Conservation (phyloP, 1,140 invertebrate genomes). For the Caenorhabditis elegans region WBcel235 BX284604.4:16382001-16382500, state of each 20-base stretch:
- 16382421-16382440: conserved; percentile 47
- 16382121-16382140: neutral
- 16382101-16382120: neutral
- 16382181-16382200: neutral
- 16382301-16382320: conserved; percentile 13
- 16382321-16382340: neutral
- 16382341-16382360: neutral
- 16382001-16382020: too few species aligned
- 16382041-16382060: neutral
- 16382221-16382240: neutral
- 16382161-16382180: neutral
- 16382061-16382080: neutral
- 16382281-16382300: neutral
- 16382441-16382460: conserved; percentile 54
- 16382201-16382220: neutral
- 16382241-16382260: neutral
- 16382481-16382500: conserved; percentile 54
- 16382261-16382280: neutral
- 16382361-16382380: conserved; percentile 17
- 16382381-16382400: too few species aligned
- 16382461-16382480: conserved; percentile 57
- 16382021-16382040: too few species aligned
- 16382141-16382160: neutral
- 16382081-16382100: neutral
- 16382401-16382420: too few species aligned